A percentile compares a stretch with the other conserved stretches of the same genome.
Evolutionary conservation across 2,888 invertebrate species (phyloP).

Genomic region (Plebejus melissa): DNA sequence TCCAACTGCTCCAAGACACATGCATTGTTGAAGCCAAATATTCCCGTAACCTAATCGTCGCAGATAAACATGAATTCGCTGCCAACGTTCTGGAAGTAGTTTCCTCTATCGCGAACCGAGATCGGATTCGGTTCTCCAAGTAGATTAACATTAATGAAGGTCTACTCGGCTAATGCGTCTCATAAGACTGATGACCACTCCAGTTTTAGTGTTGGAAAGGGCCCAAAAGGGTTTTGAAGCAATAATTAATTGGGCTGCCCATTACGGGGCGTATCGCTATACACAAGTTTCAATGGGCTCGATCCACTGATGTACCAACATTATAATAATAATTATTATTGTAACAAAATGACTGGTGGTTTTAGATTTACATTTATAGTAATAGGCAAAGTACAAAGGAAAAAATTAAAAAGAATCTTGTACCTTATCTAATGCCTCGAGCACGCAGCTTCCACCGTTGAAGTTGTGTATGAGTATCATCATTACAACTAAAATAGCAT

Average conservation of each 20-base stretch:
- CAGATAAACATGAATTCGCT: constrained; percentile 29
- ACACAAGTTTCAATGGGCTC: constrained; percentile 30
- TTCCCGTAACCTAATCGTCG: constrained; percentile 30
- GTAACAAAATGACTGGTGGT: constrained; percentile 5
- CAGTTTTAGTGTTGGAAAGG: constrained; percentile 50
- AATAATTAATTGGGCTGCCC: constrained; percentile 66
- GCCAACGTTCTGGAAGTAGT: constrained; percentile 23
- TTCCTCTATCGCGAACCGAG: constrained; percentile 22
- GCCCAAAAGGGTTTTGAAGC: constrained; percentile 64
- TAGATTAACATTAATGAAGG: constrained; percentile 47
- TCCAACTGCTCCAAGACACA: constrained; percentile 28
- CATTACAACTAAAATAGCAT: neutral
- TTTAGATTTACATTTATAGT: neutral
- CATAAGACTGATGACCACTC: constrained; percentile 62
- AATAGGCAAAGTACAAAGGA: neutral
- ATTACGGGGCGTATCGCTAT: constrained; percentile 38
- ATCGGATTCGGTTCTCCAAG: constrained; percentile 20
- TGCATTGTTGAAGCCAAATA: constrained; percentile 29
- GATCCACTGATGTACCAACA: constrained; percentile 22
- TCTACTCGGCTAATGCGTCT: constrained; percentile 46
- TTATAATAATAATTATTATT: neutral
- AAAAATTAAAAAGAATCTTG: too few species aligned
- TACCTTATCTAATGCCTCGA: too few species aligned
- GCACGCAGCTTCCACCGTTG: too few species aligned
- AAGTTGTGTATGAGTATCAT: neutral